These are phyloP conservation scores for Sciurus carolinensis DNA, from an alignment of 2,797 vertebrate species.

Conservation along the genomic window DNA sequence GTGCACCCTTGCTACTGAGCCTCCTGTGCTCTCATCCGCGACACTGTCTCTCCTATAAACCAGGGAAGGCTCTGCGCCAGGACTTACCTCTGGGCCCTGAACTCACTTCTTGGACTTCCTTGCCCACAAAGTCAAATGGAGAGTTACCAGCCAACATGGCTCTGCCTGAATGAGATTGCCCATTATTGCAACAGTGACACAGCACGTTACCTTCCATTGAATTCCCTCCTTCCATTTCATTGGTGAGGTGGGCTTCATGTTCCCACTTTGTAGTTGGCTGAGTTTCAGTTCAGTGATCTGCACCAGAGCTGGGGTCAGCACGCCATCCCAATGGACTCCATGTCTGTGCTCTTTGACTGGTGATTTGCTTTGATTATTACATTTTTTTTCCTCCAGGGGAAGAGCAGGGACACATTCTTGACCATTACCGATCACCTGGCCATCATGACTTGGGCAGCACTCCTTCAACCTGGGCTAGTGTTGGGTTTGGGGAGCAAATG, in stretches of 20 bases:
- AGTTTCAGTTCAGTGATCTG: conserved; percentile 1
- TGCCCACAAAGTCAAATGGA: neutral
- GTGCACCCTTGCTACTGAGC: neutral
- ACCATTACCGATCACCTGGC: neutral
- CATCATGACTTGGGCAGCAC: neutral
- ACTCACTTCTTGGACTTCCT: neutral
- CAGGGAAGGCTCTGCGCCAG: neutral
- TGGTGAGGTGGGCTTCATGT: conserved; percentile 1
- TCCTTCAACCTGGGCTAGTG: neutral
- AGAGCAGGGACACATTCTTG: neutral
- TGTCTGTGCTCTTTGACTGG: neutral
- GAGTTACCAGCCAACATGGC: neutral
- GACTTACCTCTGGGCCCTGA: neutral
- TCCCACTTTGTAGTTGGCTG: conserved; percentile 49
- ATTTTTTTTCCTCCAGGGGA: neutral
- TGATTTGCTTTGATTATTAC: neutral
- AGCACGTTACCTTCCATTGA: neutral
- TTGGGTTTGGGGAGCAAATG: neutral
- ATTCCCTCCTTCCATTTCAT: neutral
- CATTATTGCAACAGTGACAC: neutral
- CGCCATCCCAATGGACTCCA: neutral
- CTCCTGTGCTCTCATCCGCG: neutral
- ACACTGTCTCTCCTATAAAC: neutral
- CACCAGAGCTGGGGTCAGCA: neutral
- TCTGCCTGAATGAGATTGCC: neutral